These are phyloP conservation scores for Lepus timidus DNA, from an alignment of 2,113 vertebrate species.

Conservation along the genomic window DNA sequence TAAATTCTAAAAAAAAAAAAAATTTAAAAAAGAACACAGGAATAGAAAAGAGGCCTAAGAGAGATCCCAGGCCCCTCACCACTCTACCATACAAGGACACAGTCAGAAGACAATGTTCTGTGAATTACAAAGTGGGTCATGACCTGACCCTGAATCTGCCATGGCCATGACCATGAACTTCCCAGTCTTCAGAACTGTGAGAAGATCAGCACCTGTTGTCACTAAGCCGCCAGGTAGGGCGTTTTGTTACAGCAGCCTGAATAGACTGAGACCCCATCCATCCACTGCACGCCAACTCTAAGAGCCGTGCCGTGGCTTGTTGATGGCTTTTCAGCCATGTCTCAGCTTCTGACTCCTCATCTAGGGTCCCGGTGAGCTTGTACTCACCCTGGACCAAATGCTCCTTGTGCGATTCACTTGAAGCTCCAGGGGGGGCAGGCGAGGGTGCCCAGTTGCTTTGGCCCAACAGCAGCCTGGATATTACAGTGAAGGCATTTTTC, in stretches of 20 bases:
- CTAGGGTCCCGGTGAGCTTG: fast-evolving
- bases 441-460: not conserved
- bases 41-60: too few species aligned
- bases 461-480: not conserved
- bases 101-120: not conserved
- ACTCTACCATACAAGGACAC: not conserved
- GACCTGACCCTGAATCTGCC: not conserved
- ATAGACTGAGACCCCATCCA: not conserved
- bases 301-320: not conserved
- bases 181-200: not conserved
- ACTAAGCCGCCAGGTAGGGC: not conserved
- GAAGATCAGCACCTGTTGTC: not conserved
- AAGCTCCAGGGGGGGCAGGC: not conserved
- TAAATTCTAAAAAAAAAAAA: too few species aligned
- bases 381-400: not conserved
- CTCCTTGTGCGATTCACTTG: not conserved
- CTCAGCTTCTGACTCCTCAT: not conserved
- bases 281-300: not conserved
- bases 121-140: not conserved
- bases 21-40: too few species aligned
- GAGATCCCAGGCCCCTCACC: not conserved
- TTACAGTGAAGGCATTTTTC: not conserved
- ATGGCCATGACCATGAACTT: not conserved
- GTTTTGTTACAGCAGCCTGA: not conserved
- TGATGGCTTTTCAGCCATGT: not conserved